phyloP scores from a whole-genome alignment of 2,888 invertebrate genomes.

The Athrips mouffetella region DNA sequence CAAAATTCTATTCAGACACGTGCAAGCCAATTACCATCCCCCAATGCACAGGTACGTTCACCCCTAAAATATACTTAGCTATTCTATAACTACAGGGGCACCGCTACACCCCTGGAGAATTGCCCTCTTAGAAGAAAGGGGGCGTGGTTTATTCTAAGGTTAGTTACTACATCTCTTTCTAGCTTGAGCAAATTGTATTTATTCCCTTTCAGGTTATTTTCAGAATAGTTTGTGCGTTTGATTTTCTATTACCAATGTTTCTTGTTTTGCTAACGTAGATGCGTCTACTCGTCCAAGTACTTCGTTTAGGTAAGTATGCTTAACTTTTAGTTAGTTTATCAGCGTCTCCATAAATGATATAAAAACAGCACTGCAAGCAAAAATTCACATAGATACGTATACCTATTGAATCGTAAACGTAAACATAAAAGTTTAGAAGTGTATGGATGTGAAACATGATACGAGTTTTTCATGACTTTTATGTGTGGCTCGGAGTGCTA shows the following conservation, averaged over 20 bases:
- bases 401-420: slow-evolving; percentile 14
- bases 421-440: slow-evolving; percentile 18
- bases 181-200: slow-evolving; percentile 23
- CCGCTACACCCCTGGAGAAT: slow-evolving; percentile 45
- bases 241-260: slow-evolving; percentile 25
- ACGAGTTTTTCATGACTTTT: slow-evolving; percentile 14
- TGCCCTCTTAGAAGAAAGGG: slow-evolving; percentile 53
- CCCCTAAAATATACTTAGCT: slow-evolving; percentile 25
- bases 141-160: slow-evolving; percentile 50
- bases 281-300: too few species aligned
- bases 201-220: slow-evolving; percentile 25
- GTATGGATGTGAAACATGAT: slow-evolving; percentile 16
- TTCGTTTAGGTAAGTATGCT: too few species aligned
- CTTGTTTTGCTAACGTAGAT: background rate
- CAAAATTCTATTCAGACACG: slow-evolving; percentile 36
- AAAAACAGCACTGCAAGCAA: slow-evolving; percentile 1
- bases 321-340: too few species aligned
- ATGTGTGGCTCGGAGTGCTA: slow-evolving; percentile 8
- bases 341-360: too few species aligned
- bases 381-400: slow-evolving; percentile 10
- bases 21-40: slow-evolving; percentile 48
- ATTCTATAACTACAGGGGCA: slow-evolving; percentile 16
- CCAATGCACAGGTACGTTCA: slow-evolving; percentile 31
- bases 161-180: slow-evolving; percentile 47
- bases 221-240: slow-evolving; percentile 28